Base-by-base conservation (phyloP, 2,113 vertebrate species). In the Oplegnathus fasciatus region DNA sequence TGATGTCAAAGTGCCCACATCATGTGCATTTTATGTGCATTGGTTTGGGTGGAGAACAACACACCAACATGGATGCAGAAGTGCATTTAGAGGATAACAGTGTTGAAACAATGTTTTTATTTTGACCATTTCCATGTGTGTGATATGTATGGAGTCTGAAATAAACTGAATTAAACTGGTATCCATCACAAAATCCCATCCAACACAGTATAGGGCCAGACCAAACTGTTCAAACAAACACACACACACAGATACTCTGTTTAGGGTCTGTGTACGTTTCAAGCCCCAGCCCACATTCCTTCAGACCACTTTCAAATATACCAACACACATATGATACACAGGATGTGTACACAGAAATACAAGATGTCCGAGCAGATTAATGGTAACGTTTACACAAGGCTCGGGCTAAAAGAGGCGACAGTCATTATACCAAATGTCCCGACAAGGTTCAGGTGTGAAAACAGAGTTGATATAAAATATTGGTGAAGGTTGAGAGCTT, bases 241-340 rank as follows among this genome's bases (percentile, higher is more conserved):
- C 42, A 70, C 50, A 57, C 52, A 34, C 80, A 54, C 50, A 26
- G 17, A 44, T 24, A 17, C 52, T 32, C 64, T 46, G 55, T 34
- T 44, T 34, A 18, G 32, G 6, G 2, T 67, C 8, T 28, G 32
- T 68, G 80, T 71, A 26, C 5, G 13, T 22, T 64, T 57, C 80
- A n/a, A 42, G 61, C 58, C 65, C 22, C 54, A 40, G 9, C 55
- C 26, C 46, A 17, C 55, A 75, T 87, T 79, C 64, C 70, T 50
- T 24, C 28, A 70, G 64, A 79, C 75, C 75, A 74, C 61, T n/a
- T 86, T 68, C 30, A 87, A 79, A 78, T 65, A 79, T 42, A 72
- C 69, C 34, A 22, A 26, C 70, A 32, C 61, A 61, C 20, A 30
- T 18, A 18, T 34, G 40, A 72, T n/a, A 30, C 5, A 17, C 60